Evolutionary conservation across 2,113 vertebrate species (phyloP).

Genomic region (Eleginops maclovinus): DNA sequence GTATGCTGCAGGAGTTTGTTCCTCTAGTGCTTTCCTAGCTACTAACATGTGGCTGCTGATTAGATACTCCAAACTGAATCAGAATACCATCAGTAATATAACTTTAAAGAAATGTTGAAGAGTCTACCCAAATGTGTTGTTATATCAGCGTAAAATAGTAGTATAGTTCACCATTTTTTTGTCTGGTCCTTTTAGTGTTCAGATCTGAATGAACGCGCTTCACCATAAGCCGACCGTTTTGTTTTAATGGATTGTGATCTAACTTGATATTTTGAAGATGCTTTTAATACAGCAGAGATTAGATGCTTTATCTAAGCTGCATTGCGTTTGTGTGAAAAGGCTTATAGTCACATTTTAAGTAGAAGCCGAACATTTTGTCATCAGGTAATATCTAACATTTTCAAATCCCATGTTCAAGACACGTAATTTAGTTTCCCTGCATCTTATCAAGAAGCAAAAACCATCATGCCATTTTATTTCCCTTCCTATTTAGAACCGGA

Average conservation of each 20-base stretch:
- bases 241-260: background rate
- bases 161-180: no score
- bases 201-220: background rate
- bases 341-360: no score
- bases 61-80: background rate
- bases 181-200: background rate
- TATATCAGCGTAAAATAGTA: no score
- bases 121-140: background rate
- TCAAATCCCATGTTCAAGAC: background rate
- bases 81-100: background rate
- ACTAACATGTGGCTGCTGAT: background rate
- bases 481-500: slow-evolving; percentile 48
- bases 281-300: no score
- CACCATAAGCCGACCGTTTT: background rate
- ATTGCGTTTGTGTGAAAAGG: background rate
- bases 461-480: background rate
- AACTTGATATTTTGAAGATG: no score
- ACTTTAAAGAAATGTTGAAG: background rate
- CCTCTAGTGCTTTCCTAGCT: background rate
- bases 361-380: background rate
- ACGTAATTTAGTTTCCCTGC: no score
- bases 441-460: background rate
- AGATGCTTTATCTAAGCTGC: background rate
- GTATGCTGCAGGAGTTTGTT: slow-evolving; percentile 29
- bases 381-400: background rate